Evolutionary conservation across 2,113 vertebrate genomes (phyloP).

Genomic region (Arvicanthis niloticus): DNA sequence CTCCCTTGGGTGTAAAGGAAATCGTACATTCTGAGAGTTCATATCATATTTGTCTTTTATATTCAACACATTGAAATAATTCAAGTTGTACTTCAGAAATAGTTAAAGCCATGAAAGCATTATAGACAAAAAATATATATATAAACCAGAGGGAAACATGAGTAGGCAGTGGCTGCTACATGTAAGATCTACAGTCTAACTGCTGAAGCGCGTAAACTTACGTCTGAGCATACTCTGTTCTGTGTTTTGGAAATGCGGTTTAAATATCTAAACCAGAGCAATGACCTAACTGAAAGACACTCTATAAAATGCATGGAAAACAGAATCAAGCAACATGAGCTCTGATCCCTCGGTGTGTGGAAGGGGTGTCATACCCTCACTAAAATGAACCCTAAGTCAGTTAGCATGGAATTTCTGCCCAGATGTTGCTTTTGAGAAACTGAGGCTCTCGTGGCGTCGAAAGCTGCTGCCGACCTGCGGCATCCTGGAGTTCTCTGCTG

Average conservation of each 20-base stretch:
- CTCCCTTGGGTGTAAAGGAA: neutral
- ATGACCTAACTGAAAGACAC: constrained; percentile 11
- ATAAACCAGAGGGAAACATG: neutral
- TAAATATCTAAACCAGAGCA: constrained; percentile 39
- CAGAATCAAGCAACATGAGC: neutral
- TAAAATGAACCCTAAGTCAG: neutral
- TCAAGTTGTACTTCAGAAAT: constrained; percentile 36
- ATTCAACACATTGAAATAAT: constrained; percentile 1
- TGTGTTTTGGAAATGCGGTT: constrained; percentile 53
- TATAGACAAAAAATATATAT: neutral
- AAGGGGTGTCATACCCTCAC: neutral
- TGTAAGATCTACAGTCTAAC: neutral
- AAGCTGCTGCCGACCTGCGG: constrained; percentile 59
- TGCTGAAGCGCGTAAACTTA: constrained; percentile 23
- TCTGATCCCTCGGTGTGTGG: neutral
- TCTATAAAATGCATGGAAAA: constrained; percentile 20
- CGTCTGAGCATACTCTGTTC: neutral
- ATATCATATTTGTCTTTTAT: constrained; percentile 15
- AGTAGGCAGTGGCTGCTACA: neutral
- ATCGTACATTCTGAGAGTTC: neutral
- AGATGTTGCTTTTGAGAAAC: neutral
- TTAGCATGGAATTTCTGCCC: neutral
- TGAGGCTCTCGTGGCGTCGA: neutral
- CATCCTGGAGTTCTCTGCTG: constrained; percentile 45
- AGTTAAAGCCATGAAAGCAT: neutral